phyloP scores from a whole-genome alignment of 35 echinoderm and acorn worm genomes.

The Ophiothrix spiculata region DNA sequence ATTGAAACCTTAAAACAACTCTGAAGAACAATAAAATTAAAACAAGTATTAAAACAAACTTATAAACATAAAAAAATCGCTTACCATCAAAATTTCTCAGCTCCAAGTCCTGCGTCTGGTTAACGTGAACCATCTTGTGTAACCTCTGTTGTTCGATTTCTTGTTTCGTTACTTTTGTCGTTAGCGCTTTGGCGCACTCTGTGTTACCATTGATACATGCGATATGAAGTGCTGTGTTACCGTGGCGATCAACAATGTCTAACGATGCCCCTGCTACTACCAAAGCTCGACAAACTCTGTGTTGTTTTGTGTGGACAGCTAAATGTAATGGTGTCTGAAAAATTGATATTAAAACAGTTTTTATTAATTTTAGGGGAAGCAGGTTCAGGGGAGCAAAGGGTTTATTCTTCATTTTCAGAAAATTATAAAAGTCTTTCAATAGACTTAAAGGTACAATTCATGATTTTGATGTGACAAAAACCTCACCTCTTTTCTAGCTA shows the following conservation, averaged over 20 bases:
- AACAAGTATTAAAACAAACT: too few species aligned
- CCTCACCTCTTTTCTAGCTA: too few species aligned
- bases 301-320: slow-evolving; percentile 59
- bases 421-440: too few species aligned
- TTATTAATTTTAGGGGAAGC: not conserved
- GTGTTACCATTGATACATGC: slow-evolving; percentile 43
- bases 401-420: too few species aligned
- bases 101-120: slow-evolving; percentile 50
- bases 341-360: not conserved
- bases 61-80: too few species aligned
- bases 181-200: slow-evolving; percentile 59
- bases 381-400: too few species aligned
- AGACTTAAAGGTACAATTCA: too few species aligned
- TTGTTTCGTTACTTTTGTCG: slow-evolving; percentile 8
- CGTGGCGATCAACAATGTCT: slow-evolving; percentile 53
- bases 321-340: slow-evolving; percentile 72
- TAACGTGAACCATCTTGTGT: slow-evolving; percentile 13
- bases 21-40: too few species aligned
- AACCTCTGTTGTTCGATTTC: slow-evolving; percentile 39
- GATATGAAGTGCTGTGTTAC: slow-evolving; percentile 78
- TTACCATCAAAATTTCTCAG: slow-evolving; percentile 91
- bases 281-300: slow-evolving; percentile 51
- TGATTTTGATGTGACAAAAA: too few species aligned
- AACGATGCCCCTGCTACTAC: slow-evolving; percentile 51
- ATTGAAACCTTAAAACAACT: too few species aligned